phyloP scores from a whole-genome alignment of 2,888 invertebrate species.

The Candidula unifasciata region DNA sequence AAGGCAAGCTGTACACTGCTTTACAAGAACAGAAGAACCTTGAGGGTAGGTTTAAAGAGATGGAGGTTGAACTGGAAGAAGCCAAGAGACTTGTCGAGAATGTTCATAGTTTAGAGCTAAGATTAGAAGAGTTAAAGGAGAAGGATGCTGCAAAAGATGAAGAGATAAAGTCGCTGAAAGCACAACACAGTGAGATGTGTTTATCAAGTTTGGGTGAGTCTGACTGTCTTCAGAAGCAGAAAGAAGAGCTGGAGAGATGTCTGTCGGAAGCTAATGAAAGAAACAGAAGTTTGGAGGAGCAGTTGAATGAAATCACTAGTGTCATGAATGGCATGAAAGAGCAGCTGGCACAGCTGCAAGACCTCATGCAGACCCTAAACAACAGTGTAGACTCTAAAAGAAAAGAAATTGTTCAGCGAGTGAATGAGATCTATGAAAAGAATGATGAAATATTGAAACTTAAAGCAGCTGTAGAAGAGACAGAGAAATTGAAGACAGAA shows the following conservation, averaged over 20 bases:
- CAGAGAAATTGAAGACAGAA: constrained; percentile 22
- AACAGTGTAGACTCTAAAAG: constrained; percentile 48
- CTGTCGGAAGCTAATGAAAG: constrained; percentile 30
- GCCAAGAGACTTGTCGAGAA: background rate
- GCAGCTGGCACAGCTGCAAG: constrained; percentile 42
- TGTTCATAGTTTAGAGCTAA: background rate
- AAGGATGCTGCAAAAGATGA: constrained; percentile 37
- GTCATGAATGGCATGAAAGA: constrained; percentile 42
- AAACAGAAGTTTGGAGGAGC: constrained; percentile 40
- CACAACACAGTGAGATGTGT: background rate
- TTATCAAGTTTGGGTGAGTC: constrained; percentile 20
- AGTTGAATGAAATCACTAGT: constrained; percentile 36
- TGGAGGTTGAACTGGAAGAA: constrained; percentile 20
- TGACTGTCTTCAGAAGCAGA: constrained; percentile 26
- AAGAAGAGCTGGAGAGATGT: constrained; percentile 30
- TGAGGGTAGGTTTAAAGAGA: constrained; percentile 9
- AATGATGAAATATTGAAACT: constrained; percentile 56
- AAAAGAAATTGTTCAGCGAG: constrained; percentile 45
- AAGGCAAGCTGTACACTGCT: constrained; percentile 26
- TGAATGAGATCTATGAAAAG: constrained; percentile 56
- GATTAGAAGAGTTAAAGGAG: background rate
- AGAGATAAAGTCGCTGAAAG: constrained; percentile 26
- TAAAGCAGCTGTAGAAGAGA: constrained; percentile 28
- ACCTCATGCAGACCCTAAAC: constrained; percentile 44
- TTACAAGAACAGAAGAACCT: constrained; percentile 18